Evolutionary conservation across 2,797 vertebrate species (phyloP), one percentile per base, ranked within the genome.

Genomic region (Sebastiscus tertius): DNA sequence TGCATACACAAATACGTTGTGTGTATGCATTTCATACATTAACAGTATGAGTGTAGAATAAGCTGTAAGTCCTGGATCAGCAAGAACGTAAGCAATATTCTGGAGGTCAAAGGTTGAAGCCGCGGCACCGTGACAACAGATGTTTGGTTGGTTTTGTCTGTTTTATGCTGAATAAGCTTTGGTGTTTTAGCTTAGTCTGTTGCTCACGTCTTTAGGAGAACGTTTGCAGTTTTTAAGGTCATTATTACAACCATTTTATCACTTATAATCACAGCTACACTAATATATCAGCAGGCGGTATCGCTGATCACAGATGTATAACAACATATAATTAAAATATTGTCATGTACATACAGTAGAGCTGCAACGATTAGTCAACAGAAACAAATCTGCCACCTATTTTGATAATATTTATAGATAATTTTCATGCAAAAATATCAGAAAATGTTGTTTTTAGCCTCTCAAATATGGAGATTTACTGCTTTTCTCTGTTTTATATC

Each of bases 1-100:
- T 86, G 88, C 90, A 94, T 91, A 74, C 85, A 71, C 83, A 91
- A 89, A 90, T 42, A 80, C 83, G 87, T 69, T 65, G 84, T 34
- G 61, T 71, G 54, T 72, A 54, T 77, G 77, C 60, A 18, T 56
- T 66, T 66, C 24, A 60, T 67, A 65, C 63, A 42, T 73, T 59
- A 75, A 60, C 16, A 20, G 70, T 8, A 42, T 27, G 36, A 69
- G 62, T 56, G 81, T 26, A 65, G 76, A 42, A 42, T 34, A 13
- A 70, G 58, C 55, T 73, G 20, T 75, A 65, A 75, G 62, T 88
- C 85, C 77, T 76, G 70, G 64, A 76, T 85, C 61, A 61, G 84
- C 66, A 54, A 4, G 4, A 80, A 20, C 27, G 55, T 56, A 54
- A 59, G 69, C 46, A 62, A 31, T 34, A 31, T 42, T 27, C 20